A percentile compares a stretch with the other conserved stretches of the same genome.
phyloP scores from a whole-genome alignment of 2,797 vertebrate species.

The Chelonia mydas region DNA sequence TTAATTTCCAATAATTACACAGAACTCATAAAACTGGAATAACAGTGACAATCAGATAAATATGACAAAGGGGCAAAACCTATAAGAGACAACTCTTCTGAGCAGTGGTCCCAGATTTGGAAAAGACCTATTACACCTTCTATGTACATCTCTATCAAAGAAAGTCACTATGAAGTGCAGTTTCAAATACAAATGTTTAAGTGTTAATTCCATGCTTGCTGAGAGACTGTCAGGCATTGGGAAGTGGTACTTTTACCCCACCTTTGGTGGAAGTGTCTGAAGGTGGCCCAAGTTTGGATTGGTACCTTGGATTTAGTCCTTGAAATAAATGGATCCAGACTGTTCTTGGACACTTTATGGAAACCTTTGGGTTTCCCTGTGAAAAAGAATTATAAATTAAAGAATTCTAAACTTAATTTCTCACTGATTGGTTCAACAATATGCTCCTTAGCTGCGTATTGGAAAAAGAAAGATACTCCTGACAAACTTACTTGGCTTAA shows the following conservation, averaged over 20 bases:
- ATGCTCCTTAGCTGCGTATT: no score
- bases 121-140: neutral
- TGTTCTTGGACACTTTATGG: neutral
- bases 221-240: neutral
- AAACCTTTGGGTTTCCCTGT: no score
- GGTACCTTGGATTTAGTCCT: neutral
- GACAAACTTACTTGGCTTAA: neutral
- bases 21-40: neutral
- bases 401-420: no score
- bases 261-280: neutral
- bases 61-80: neutral
- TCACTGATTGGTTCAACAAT: no score
- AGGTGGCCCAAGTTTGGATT: neutral
- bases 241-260: neutral
- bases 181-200: neutral
- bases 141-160: neutral
- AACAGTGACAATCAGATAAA: neutral
- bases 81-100: neutral
- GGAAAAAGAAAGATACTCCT: neutral
- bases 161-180: neutral
- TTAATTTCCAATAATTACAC: slow-evolving; percentile 25
- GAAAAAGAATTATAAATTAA: no score
- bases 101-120: neutral
- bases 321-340: neutral
- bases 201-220: neutral